Percentiles rank a stretch among this genome's conserved stretches.
These are phyloP conservation scores for Rhabditoides inermis DNA, from an alignment of 2,888 invertebrate genomes.

Conservation along the genomic window DNA sequence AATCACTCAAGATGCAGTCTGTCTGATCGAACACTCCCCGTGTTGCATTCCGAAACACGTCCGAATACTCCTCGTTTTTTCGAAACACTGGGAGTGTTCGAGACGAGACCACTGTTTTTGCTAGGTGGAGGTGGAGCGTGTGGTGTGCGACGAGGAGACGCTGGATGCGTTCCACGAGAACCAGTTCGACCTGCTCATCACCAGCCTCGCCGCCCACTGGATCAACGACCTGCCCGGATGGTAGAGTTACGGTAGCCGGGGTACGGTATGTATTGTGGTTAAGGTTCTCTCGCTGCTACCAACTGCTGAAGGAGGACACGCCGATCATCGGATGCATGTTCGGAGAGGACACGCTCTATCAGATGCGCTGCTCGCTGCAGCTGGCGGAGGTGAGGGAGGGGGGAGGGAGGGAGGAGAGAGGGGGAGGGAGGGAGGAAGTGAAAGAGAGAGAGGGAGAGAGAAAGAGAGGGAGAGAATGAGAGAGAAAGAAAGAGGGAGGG, in stretches of 20 bases:
- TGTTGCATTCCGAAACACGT: no score
- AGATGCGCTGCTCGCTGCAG: conserved; percentile 79
- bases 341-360: conserved; percentile 87
- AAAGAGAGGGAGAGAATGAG: no score
- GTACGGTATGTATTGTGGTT: background rate
- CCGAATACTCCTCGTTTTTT: no score
- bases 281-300: conserved; percentile 35
- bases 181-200: conserved; percentile 72
- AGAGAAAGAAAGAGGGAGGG: no score
- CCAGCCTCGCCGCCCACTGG: conserved; percentile 77
- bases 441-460: conserved; percentile 73
- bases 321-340: conserved; percentile 85
- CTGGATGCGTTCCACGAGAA: conserved; percentile 60
- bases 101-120: no score
- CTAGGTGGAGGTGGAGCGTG: conserved; percentile 57
- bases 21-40: background rate
- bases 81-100: no score
- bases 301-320: conserved; percentile 64
- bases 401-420: conserved; percentile 51
- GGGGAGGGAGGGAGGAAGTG: conserved; percentile 75
- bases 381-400: conserved; percentile 66
- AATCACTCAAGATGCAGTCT: no score
- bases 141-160: conserved; percentile 74
- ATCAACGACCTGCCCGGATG: conserved; percentile 85
- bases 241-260: conserved; percentile 12